Percentiles rank a stretch among this genome's conserved stretches.
These are phyloP conservation scores for Lethenteron reissneri DNA, from an alignment of 2,113 vertebrate genomes.

Conservation along the genomic window DNA sequence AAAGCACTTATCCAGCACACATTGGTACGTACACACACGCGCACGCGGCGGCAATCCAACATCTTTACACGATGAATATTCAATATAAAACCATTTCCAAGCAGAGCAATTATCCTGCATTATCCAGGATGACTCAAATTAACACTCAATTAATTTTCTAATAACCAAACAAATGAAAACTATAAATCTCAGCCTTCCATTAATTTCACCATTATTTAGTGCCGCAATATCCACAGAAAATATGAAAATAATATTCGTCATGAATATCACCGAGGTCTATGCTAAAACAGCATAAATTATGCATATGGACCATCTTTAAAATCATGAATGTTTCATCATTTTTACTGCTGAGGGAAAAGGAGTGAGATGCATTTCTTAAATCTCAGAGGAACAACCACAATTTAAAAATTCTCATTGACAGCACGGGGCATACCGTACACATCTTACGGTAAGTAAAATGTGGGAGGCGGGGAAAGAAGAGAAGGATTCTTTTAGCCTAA, in stretches of 20 bases:
- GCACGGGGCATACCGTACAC: not conserved
- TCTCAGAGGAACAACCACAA: not conserved
- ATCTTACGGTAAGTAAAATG: not conserved
- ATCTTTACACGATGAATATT: not conserved
- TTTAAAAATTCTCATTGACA: conserved; percentile 1
- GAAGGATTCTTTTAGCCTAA: too few relatives aligned
- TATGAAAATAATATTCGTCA: conserved; percentile 5
- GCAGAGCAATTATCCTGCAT: not conserved
- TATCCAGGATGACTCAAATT: not conserved
- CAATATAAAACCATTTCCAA: not conserved
- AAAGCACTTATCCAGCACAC: not conserved
- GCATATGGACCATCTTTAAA: conserved; percentile 6
- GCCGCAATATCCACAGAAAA: conserved; percentile 4
- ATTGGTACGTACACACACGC: not conserved
- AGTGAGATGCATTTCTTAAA: not conserved
- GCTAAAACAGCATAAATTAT: conserved; percentile 6
- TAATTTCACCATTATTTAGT: conserved; percentile 5
- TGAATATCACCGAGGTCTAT: conserved; percentile 5
- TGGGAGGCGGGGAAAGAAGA: not conserved
- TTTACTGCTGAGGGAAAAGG: not conserved
- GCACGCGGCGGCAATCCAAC: too few relatives aligned
- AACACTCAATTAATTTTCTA: conserved; percentile 2
- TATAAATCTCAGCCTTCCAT: conserved; percentile 4
- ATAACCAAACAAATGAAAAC: conserved; percentile 6
- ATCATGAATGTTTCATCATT: conserved; percentile 7